Evolutionary conservation across 2,113 vertebrate species (phyloP).

Genomic region (Rhegmatorhina hoffmannsi): DNA sequence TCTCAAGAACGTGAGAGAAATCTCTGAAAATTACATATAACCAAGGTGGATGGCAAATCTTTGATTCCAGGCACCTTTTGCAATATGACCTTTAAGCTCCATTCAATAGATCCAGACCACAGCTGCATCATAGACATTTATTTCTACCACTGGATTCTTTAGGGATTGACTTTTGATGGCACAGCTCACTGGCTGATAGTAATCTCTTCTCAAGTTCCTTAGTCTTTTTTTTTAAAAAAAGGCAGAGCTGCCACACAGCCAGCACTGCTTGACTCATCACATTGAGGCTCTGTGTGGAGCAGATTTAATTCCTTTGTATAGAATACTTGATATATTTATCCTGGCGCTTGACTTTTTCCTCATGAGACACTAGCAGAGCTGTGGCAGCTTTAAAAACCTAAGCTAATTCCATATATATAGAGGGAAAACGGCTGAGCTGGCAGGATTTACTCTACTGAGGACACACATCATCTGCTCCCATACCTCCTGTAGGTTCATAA

Average conservation of each 20-base stretch:
- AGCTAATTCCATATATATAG: conserved; percentile 44
- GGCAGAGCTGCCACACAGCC: conserved; percentile 7
- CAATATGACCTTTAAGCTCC: neutral
- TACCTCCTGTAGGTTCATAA: neutral
- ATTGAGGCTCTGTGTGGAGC: conserved; percentile 3
- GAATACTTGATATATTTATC: conserved; percentile 56
- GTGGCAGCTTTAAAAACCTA: conserved; percentile 41
- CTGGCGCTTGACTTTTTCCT: conserved; percentile 55
- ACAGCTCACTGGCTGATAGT: neutral
- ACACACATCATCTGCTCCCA: conserved; percentile 1
- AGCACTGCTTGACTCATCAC: conserved; percentile 48
- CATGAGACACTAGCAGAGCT: conserved; percentile 23
- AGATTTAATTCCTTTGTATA: conserved; percentile 49
- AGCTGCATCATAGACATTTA: neutral
- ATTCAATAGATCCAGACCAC: neutral
- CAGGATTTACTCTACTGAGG: conserved; percentile 26
- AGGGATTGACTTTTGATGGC: conserved; percentile 27
- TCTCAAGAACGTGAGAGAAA: neutral
- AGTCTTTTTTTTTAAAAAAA: neutral
- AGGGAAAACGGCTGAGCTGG: conserved; percentile 30
- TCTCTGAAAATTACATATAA: neutral
- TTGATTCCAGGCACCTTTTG: neutral
- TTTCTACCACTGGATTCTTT: conserved; percentile 5
- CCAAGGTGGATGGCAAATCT: neutral
- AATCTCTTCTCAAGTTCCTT: conserved; percentile 22